These are phyloP conservation scores for Benthochromis sp. DNA, from an alignment of 2,113 vertebrate genomes.

Conservation along the genomic window DNA sequence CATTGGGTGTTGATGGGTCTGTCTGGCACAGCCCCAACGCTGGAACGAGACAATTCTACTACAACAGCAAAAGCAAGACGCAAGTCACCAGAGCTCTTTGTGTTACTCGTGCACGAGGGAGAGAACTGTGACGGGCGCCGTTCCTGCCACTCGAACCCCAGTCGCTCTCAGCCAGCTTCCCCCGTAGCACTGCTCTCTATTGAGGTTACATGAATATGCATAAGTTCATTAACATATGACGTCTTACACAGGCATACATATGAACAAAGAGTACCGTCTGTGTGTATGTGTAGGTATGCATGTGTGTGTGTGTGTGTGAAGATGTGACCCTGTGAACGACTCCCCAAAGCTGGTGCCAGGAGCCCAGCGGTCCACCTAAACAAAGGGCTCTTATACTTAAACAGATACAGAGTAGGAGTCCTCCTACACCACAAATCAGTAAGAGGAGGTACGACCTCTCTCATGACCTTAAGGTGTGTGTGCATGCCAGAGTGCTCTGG, in stretches of 20 bases:
- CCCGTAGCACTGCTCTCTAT: neutral
- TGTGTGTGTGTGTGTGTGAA: neutral
- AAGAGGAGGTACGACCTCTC: neutral
- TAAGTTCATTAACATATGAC: neutral
- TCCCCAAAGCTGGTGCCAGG: neutral
- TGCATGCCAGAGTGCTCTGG: neutral
- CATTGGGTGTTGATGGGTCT: neutral
- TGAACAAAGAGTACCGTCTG: neutral
- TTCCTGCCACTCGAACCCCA: neutral
- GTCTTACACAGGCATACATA: neutral
- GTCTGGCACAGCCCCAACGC: neutral
- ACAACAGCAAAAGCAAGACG: neutral
- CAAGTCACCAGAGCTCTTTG: neutral
- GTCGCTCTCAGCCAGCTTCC: neutral
- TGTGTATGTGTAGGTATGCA: neutral
- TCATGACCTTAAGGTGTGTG: neutral
- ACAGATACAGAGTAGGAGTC: fast-evolving
- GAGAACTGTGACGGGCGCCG: neutral
- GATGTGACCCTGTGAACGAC: neutral
- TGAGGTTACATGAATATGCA: neutral
- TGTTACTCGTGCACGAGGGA: neutral
- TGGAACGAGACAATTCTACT: neutral
- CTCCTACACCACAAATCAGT: neutral
- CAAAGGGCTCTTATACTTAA: neutral
- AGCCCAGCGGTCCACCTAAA: neutral